These are phyloP conservation scores for Galbula dea DNA, from an alignment of 2,113 vertebrate genomes.

Conservation along the genomic window DNA sequence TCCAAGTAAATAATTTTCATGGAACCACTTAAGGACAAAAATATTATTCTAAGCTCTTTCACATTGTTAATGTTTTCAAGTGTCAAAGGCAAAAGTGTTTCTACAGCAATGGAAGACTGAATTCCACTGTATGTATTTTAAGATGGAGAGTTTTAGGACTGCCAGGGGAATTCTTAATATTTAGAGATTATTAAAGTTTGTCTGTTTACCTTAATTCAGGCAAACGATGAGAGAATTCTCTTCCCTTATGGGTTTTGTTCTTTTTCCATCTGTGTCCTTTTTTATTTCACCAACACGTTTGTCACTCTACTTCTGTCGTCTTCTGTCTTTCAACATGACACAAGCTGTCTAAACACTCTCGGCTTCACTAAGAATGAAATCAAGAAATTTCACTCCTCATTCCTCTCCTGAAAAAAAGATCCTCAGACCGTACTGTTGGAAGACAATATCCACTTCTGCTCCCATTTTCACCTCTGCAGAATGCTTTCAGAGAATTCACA, in stretches of 20 bases:
- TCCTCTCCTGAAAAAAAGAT: not conserved
- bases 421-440: not conserved
- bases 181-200: not conserved
- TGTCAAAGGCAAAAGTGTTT: not conserved
- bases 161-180: not conserved
- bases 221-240: not conserved
- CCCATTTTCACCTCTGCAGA: not conserved
- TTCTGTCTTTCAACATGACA: constrained; percentile 34
- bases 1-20: not conserved
- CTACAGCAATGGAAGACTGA: not conserved
- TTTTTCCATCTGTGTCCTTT: constrained; percentile 56
- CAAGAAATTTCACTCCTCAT: constrained; percentile 6
- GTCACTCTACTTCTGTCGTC: constrained; percentile 25
- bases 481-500: not conserved
- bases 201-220: constrained; percentile 11
- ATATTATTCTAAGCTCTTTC: not conserved
- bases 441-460: not conserved
- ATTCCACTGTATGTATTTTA: not conserved
- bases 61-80: not conserved
- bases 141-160: not conserved
- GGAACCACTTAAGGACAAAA: not conserved
- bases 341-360: constrained; percentile 35
- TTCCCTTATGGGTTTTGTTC: constrained; percentile 45
- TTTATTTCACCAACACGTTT: constrained; percentile 34
- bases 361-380: not conserved